Conservation (phyloP, 2,797 vertebrate genomes). For the Distichodus sexfasciatus region DNA sequence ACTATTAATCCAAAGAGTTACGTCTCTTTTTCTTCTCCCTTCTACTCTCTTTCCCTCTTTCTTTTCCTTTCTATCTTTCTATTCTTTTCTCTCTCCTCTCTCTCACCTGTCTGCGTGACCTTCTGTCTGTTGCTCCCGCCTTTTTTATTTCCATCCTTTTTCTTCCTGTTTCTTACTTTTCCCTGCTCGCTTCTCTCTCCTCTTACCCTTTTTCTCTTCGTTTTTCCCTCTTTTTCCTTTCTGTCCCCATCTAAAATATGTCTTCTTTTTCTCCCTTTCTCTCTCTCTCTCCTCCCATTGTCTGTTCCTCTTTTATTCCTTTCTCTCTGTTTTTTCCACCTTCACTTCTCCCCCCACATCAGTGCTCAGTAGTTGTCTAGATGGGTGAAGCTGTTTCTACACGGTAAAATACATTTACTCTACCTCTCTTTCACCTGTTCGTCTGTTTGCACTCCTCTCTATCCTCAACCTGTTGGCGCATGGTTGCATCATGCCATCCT, state of each 20-base stretch:
- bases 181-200: no score
- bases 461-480: conserved; percentile 43
- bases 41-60: background rate
- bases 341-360: no score
- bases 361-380: no score
- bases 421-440: background rate
- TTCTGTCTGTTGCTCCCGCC: background rate
- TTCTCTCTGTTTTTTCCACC: no score
- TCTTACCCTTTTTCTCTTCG: background rate
- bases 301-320: background rate
- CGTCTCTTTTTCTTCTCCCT: background rate
- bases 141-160: background rate
- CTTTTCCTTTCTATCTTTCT: background rate
- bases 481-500: conserved; percentile 41
- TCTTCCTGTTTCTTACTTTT: no score
- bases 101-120: background rate
- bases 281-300: background rate
- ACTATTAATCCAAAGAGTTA: background rate
- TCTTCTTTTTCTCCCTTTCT: background rate
- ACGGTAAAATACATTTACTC: no score
- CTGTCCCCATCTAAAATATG: background rate
- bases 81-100: background rate
- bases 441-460: background rate
- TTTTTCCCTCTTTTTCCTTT: background rate
- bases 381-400: no score